Percentiles rank a stretch among this genome's conserved stretches.
Conservation (phyloP, 2,113 vertebrate species). For the Cryptoleucopteryx plumbea region DNA sequence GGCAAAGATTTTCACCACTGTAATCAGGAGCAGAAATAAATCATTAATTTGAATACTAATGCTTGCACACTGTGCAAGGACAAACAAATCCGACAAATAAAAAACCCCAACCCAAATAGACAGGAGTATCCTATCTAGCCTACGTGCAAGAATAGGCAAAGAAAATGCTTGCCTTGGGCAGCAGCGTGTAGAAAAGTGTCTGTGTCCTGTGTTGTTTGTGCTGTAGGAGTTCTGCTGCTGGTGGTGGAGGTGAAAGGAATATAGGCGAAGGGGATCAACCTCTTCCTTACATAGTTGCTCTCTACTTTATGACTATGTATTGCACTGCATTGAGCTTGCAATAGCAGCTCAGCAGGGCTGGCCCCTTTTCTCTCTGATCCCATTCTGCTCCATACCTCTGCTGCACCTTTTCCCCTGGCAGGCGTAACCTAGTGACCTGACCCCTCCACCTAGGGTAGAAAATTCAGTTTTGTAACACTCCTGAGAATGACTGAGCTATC, state of each 20-base stretch:
- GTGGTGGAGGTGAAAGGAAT: neutral
- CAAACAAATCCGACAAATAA: neutral
- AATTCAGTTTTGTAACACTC: neutral
- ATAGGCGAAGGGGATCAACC: neutral
- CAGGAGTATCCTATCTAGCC: neutral
- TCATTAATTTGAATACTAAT: neutral
- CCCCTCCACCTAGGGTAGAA: neutral
- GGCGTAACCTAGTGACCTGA: neutral
- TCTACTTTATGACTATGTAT: neutral
- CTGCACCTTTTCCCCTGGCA: neutral
- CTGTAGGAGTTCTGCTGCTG: neutral
- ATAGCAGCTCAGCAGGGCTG: neutral
- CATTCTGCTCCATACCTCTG: neutral
- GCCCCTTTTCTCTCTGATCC: neutral
- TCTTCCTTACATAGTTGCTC: neutral
- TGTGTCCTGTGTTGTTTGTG: neutral
- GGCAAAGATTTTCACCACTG: neutral
- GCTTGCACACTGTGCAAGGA: neutral
- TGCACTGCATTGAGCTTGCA: neutral
- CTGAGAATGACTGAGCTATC: neutral
- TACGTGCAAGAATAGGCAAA: neutral
- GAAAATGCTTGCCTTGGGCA: neutral
- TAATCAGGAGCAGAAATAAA: neutral
- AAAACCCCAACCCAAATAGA: neutral
- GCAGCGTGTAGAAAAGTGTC: accelerated